Percentiles rank a stretch among this genome's conserved stretches.
Conservation (phyloP, 2,888 invertebrate species). For the Ennomos erosarius region DNA sequence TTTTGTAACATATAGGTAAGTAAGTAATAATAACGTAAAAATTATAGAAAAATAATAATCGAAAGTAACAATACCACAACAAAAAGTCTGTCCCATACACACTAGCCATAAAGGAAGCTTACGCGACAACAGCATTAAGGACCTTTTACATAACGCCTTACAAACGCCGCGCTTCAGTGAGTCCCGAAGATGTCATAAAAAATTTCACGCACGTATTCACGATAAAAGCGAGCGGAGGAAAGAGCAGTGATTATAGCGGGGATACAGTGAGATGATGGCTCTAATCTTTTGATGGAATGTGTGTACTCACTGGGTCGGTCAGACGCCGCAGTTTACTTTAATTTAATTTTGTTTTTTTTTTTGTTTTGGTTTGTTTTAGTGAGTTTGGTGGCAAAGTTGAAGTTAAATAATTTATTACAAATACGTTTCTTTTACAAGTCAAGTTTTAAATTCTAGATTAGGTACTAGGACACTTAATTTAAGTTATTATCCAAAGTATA, state of each 20-base stretch:
- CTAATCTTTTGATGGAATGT: conserved; percentile 45
- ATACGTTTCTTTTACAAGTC: no score
- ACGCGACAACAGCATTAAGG: conserved; percentile 11
- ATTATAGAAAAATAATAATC: conserved; percentile 4
- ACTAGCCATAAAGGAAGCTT: conserved; percentile 21
- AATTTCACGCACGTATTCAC: conserved; percentile 54
- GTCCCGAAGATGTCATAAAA: conserved; percentile 42
- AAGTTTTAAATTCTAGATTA: no score
- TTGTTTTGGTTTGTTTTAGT: not conserved
- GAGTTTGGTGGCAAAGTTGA: no score
- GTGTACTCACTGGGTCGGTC: conserved; percentile 42
- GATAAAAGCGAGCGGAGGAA: conserved; percentile 36
- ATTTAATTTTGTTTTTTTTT: not conserved
- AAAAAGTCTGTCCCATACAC: conserved; percentile 13
- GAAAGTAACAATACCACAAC: conserved; percentile 7
- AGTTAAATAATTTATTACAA: no score
- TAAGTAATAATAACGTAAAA: no score
- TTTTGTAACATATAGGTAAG: no score
- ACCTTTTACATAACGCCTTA: conserved; percentile 20
- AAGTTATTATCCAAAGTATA: no score
- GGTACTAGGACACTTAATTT: no score
- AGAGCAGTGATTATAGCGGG: conserved; percentile 39
- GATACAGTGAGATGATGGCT: conserved; percentile 42
- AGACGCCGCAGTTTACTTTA: conserved; percentile 33
- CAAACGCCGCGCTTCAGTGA: conserved; percentile 34